These are phyloP conservation scores for Salpingus planirostris DNA, from an alignment of 2,888 invertebrate species.

Conservation along the genomic window DNA sequence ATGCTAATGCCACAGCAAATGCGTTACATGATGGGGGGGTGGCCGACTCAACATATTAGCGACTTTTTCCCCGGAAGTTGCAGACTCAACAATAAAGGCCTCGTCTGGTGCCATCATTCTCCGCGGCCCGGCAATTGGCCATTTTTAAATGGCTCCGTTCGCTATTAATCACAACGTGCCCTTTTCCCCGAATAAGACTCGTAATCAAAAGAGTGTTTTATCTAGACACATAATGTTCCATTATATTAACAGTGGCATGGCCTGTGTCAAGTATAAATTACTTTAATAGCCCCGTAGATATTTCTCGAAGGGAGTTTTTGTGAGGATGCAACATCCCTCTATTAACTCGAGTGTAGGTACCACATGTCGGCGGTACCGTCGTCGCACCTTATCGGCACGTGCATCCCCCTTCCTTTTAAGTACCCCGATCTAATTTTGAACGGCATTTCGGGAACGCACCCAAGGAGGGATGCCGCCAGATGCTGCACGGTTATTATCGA, in stretches of 20 bases:
- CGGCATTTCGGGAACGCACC: background rate
- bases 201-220: no score
- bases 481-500: no score
- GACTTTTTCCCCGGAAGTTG: no score
- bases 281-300: constrained; percentile 1
- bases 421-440: constrained; percentile 6
- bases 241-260: background rate
- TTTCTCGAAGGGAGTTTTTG: background rate
- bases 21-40: no score
- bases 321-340: background rate
- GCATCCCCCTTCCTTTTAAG: constrained; percentile 2
- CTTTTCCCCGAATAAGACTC: no score
- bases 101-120: no score
- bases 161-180: no score
- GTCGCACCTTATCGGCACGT: constrained; percentile 6
- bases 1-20: no score
- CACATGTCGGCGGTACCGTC: constrained; percentile 1
- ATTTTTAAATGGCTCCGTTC: no score
- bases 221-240: background rate
- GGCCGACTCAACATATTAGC: no score
- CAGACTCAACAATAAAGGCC: no score
- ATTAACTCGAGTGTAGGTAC: background rate
- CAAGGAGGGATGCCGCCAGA: constrained; percentile 5
- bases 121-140: no score
- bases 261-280: constrained; percentile 2